Percentiles rank a stretch among this genome's conserved stretches.
phyloP scores from a whole-genome alignment of 2,113 vertebrate species.

The Accipiter cooperii region DNA sequence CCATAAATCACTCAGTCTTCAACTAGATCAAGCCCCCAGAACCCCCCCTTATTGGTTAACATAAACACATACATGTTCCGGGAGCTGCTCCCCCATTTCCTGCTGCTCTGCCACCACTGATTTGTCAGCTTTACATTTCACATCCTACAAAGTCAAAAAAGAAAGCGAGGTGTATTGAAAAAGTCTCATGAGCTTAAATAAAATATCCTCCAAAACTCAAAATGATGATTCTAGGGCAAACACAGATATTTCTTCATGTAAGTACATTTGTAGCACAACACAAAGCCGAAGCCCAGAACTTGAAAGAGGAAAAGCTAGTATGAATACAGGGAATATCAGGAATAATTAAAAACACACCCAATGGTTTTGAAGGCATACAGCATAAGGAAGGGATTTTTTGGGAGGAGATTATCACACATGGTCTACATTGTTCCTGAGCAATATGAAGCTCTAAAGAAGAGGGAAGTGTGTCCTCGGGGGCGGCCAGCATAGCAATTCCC shows the following conservation, averaged over 20 bases:
- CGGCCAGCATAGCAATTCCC: not conserved
- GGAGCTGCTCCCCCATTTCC: slow-evolving; percentile 41
- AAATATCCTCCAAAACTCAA: not conserved
- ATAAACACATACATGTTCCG: slow-evolving; percentile 28
- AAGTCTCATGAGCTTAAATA: not conserved
- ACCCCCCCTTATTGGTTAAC: not conserved
- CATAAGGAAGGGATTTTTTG: not conserved
- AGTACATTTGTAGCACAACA: not conserved
- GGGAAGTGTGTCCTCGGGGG: not conserved
- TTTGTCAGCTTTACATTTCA: slow-evolving; percentile 8
- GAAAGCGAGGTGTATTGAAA: not conserved
- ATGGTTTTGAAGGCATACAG: not conserved
- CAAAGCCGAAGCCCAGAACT: not conserved
- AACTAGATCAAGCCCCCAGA: not conserved
- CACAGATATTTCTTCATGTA: not conserved
- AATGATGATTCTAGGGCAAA: not conserved
- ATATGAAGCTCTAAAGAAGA: not conserved
- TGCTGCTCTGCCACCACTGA: not conserved
- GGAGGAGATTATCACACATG: not conserved
- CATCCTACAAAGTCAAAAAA: slow-evolving; percentile 27
- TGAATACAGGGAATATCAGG: not conserved
- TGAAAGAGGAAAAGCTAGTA: not conserved
- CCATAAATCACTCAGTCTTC: not conserved
- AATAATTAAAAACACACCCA: not conserved
- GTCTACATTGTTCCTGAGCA: not conserved